Percentiles rank a stretch among this genome's conserved stretches.
Evolutionary conservation across 1,140 invertebrate genomes (phyloP).

Genomic region (Drosophila sproati): DNA sequence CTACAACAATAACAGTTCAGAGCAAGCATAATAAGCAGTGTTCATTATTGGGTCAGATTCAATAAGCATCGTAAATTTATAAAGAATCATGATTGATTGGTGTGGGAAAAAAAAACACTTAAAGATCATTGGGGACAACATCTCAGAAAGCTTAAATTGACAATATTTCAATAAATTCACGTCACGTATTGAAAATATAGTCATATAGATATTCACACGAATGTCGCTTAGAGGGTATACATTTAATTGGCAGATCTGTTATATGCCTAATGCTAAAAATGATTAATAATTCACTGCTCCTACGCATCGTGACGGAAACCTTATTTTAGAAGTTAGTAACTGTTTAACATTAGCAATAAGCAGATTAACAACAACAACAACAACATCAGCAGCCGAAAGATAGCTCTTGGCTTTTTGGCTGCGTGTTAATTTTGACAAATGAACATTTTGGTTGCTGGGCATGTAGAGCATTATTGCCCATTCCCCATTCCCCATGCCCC

Average conservation of each 20-base stretch:
- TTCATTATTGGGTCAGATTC: constrained; percentile 17
- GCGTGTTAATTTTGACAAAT: constrained; percentile 82
- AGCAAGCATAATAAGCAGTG: constrained; percentile 25
- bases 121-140: neutral
- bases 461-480: constrained; percentile 54
- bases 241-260: neutral
- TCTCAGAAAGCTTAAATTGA: no score
- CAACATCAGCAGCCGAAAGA: neutral
- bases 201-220: neutral
- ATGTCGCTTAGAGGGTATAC: neutral
- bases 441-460: constrained; percentile 71
- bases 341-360: constrained; percentile 24
- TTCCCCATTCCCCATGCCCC: no score
- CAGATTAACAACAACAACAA: constrained; percentile 11
- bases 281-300: constrained; percentile 40
- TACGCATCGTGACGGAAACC: constrained; percentile 31
- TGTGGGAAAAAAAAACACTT: constrained; percentile 6
- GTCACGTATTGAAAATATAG: no score
- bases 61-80: constrained; percentile 5
- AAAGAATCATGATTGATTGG: constrained; percentile 1
- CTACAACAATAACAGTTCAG: constrained; percentile 24
- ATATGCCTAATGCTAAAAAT: constrained; percentile 12
- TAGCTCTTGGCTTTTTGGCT: constrained; percentile 30
- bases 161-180: neutral
- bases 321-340: constrained; percentile 12